Conservation (phyloP, 2,888 invertebrate species). For the Drosophila subsilvestris region DNA sequence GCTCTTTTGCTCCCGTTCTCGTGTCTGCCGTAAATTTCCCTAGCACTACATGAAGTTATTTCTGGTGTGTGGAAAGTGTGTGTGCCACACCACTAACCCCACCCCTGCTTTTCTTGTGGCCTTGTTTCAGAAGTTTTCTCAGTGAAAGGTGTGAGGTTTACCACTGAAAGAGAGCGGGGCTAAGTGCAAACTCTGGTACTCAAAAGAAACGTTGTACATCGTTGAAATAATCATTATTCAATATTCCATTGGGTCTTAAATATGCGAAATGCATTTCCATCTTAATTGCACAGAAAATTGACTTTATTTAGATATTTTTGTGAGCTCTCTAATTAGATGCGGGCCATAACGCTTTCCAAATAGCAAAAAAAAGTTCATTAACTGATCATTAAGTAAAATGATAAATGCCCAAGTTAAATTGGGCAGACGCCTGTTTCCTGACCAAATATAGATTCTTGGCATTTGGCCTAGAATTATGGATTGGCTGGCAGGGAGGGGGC, state of each 20-base stretch:
- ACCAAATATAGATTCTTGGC: constrained; percentile 46
- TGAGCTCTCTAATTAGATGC: constrained; percentile 23
- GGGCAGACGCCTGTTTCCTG: constrained; percentile 38
- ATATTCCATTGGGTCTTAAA: background rate
- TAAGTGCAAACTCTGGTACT: background rate
- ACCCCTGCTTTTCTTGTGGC: background rate
- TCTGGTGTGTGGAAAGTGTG: constrained; percentile 23
- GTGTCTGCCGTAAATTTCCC: constrained; percentile 66
- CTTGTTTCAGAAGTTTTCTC: background rate
- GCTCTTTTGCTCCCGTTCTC: background rate
- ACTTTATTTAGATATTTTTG: constrained; percentile 4
- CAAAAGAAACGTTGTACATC: background rate
- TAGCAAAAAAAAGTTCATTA: constrained; percentile 41
- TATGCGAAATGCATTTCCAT: background rate
- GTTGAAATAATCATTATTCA: background rate
- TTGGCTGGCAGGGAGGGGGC: background rate
- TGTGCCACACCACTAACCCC: background rate
- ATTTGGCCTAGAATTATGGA: constrained; percentile 39
- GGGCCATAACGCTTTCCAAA: constrained; percentile 6
- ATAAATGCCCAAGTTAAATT: constrained; percentile 43
- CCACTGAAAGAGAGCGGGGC: constrained; percentile 23
- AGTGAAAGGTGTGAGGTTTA: constrained; percentile 5
- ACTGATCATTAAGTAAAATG: constrained; percentile 58
- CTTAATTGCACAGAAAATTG: constrained; percentile 3
- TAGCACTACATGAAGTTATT: constrained; percentile 50